These are phyloP conservation scores for Pseudomyrmex gracilis DNA, from an alignment of 1,140 invertebrate genomes.

Conservation along the genomic window DNA sequence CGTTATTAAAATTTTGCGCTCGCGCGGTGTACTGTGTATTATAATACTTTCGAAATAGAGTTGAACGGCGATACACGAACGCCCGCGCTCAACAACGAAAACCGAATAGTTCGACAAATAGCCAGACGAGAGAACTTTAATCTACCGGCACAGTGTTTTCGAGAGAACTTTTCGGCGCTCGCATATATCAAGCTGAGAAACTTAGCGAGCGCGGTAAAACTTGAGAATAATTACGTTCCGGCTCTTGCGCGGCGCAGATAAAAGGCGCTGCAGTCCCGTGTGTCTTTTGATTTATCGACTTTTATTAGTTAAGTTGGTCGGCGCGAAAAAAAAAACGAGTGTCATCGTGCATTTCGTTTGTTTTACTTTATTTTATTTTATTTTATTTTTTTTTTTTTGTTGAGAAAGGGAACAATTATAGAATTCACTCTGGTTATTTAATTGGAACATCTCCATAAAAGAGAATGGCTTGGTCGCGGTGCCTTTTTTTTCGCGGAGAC, in stretches of 20 bases:
- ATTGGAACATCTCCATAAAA: background rate
- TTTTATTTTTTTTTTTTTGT: background rate
- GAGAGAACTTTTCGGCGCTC: slow-evolving; percentile 39
- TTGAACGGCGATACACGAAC: background rate
- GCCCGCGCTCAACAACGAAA: slow-evolving; percentile 23
- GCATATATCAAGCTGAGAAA: slow-evolving; percentile 65
- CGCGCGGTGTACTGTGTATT: background rate
- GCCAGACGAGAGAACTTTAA: slow-evolving; percentile 50
- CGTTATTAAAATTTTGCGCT: slow-evolving; percentile 1
- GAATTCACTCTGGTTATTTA: slow-evolving; percentile 16
- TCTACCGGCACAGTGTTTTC: slow-evolving; percentile 9
- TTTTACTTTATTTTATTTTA: too few species aligned
- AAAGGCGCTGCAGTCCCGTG: slow-evolving; percentile 45
- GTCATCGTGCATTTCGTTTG: background rate
- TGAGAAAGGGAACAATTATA: slow-evolving; percentile 2
- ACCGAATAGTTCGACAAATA: slow-evolving; percentile 17
- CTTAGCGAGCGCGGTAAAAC: slow-evolving; percentile 41
- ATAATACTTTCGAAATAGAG: background rate
- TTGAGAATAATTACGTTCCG: slow-evolving; percentile 70
- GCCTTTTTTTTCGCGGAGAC: background rate
- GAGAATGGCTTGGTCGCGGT: too few species aligned
- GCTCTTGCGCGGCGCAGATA: slow-evolving; percentile 65
- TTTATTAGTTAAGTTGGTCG: slow-evolving; percentile 68
- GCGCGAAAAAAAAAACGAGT: background rate
- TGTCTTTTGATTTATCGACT: slow-evolving; percentile 47